A percentile compares a stretch with the other conserved stretches of the same genome.
phyloP scores from a whole-genome alignment of 2,888 invertebrate genomes.

The Arctia plantaginis region DNA sequence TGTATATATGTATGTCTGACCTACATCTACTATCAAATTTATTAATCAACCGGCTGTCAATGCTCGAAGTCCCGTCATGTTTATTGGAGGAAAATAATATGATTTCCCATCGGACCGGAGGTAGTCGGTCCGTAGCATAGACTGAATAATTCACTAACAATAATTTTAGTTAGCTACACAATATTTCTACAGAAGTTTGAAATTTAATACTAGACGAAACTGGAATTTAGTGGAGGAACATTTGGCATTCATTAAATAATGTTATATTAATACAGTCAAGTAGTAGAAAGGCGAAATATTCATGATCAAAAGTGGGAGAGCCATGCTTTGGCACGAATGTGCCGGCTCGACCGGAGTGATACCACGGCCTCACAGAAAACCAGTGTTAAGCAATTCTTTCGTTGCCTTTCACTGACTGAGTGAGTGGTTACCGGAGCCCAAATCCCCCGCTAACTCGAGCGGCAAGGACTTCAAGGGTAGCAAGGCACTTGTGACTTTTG shows the following conservation, averaged over 20 bases:
- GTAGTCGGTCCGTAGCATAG: constrained; percentile 21
- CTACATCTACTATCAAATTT: constrained; percentile 24
- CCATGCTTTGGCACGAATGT: too few species aligned
- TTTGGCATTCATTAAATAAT: not conserved
- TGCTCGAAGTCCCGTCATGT: constrained; percentile 58
- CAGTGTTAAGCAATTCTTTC: too few species aligned
- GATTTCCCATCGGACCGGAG: constrained; percentile 44
- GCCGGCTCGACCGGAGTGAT: too few species aligned
- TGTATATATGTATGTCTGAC: not conserved
- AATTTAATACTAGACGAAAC: constrained; percentile 1
- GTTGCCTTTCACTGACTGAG: too few species aligned
- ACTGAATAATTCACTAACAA: constrained; percentile 42
- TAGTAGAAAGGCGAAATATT: not conserved
- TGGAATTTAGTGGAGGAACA: not conserved
- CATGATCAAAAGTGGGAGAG: not conserved
- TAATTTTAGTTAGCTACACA: constrained; percentile 44
- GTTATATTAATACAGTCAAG: not conserved
- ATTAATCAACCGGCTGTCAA: constrained; percentile 42
- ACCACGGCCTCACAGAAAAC: too few species aligned
- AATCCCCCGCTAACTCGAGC: too few species aligned
- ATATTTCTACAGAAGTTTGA: constrained; percentile 30
- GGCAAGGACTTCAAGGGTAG: too few species aligned
- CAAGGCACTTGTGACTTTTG: too few species aligned
- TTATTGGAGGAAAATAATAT: constrained; percentile 49
- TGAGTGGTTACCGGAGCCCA: too few species aligned